phyloP scores from a whole-genome alignment of 2,888 invertebrate species.

The Drosophila parthenogenetica region DNA sequence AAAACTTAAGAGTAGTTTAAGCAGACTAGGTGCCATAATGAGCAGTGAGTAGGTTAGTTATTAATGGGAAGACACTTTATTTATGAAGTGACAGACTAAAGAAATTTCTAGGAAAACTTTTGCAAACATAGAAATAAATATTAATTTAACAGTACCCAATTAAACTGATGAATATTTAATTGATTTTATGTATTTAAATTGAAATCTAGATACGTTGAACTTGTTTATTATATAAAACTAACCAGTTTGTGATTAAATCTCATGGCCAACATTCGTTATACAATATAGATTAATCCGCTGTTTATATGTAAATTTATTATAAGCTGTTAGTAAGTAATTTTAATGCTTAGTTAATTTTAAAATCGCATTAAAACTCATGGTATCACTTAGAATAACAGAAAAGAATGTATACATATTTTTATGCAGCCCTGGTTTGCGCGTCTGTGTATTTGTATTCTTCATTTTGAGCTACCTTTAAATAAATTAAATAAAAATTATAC shows the following conservation, averaged over 20 bases:
- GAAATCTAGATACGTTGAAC: neutral
- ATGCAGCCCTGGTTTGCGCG: constrained; percentile 35
- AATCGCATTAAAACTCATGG: neutral
- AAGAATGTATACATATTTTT: neutral
- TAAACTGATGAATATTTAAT: no score
- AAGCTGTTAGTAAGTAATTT: neutral
- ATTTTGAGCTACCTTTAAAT: constrained; percentile 71
- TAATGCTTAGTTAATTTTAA: neutral
- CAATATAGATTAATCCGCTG: neutral
- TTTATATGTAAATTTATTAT: neutral
- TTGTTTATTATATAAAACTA: neutral
- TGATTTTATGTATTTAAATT: neutral
- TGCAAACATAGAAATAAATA: no score
- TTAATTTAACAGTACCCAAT: no score
- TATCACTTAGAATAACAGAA: neutral
- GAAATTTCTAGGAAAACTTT: no score
- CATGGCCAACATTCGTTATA: neutral
- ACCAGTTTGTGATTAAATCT: no score
- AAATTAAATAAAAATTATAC: constrained; percentile 78
- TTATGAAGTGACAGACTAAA: neutral
- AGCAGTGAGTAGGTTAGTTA: constrained; percentile 5
- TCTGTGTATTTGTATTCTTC: constrained; percentile 27
- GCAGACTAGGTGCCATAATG: constrained; percentile 3
- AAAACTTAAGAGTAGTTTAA: neutral
- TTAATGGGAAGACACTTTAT: neutral